Evolutionary conservation across 2,888 invertebrate genomes (phyloP).

Genomic region (Hyposoter didymator): DNA sequence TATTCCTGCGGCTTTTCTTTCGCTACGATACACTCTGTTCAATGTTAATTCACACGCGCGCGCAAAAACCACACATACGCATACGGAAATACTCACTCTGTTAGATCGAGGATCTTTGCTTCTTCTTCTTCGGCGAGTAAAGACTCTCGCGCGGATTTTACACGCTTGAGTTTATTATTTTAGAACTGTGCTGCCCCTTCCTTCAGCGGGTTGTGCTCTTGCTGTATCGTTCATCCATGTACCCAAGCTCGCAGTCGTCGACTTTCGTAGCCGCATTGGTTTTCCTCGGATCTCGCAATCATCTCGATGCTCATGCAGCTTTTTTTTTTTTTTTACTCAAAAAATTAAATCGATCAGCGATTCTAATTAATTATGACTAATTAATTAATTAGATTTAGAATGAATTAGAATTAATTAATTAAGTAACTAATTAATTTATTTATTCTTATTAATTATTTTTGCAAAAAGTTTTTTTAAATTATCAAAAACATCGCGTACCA

Average conservation of each 20-base stretch:
- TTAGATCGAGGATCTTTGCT: constrained; percentile 51
- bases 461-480: too few relatives aligned
- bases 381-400: too few relatives aligned
- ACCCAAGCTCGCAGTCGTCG: not conserved
- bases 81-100: not conserved
- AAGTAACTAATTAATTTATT: too few relatives aligned
- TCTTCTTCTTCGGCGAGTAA: constrained; percentile 68
- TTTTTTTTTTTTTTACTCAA: constrained; percentile 11
- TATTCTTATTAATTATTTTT: too few relatives aligned
- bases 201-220: constrained; percentile 64
- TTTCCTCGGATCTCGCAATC: constrained; percentile 22
- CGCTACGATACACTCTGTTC: constrained; percentile 65
- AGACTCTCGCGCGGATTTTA: constrained; percentile 69
- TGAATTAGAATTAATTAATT: too few relatives aligned
- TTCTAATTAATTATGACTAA: not conserved
- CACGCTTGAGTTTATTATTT: constrained; percentile 78
- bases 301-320: not conserved
- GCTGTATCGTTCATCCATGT: constrained; percentile 43
- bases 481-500: not conserved
- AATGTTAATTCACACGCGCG: constrained; percentile 69
- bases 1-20: constrained; percentile 19
- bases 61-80: not conserved
- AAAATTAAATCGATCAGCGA: not conserved
- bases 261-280: not conserved
- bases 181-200: constrained; percentile 77